Percentiles rank a stretch among this genome's conserved stretches.
Conservation (phyloP, 2,113 vertebrate genomes). For the Orycteropus afer region DNA sequence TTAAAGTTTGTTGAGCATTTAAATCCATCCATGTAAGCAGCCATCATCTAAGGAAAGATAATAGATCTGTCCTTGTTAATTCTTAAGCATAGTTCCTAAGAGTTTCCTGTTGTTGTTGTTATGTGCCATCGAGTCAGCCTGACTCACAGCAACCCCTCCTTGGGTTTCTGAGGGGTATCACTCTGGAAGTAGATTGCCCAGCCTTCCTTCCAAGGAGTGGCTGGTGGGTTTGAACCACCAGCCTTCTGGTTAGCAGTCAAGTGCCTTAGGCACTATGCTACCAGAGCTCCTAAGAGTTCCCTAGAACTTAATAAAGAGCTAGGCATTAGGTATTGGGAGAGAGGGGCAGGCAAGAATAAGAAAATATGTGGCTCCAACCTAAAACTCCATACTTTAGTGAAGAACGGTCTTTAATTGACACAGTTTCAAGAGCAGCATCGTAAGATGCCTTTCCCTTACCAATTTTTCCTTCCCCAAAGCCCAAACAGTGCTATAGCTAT, state of each 20-base stretch:
- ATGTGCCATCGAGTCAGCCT: no score
- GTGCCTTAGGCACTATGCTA: no score
- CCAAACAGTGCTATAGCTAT: background rate
- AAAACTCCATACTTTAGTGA: background rate
- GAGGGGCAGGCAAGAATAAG: background rate
- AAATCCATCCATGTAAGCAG: background rate
- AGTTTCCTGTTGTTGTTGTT: no score
- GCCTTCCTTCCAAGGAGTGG: no score
- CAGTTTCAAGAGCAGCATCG: background rate
- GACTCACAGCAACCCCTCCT: no score
- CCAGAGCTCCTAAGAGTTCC: constrained; percentile 30
- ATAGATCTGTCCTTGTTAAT: constrained; percentile 38
- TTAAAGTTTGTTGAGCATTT: constrained; percentile 56
- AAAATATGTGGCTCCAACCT: background rate
- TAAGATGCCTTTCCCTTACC: background rate
- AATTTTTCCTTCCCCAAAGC: constrained; percentile 21
- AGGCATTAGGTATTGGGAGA: constrained; percentile 12
- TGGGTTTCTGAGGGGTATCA: no score
- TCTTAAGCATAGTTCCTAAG: constrained; percentile 50
- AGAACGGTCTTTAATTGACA: constrained; percentile 7
- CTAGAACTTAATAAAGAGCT: constrained; percentile 52
- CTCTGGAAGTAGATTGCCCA: no score
- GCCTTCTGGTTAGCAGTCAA: no score
- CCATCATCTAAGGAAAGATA: constrained; percentile 49
- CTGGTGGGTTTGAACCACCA: no score